Percentiles rank a stretch among this genome's conserved stretches.
Conservation (phyloP, 2,888 invertebrate genomes). For the Apeira syringaria region DNA sequence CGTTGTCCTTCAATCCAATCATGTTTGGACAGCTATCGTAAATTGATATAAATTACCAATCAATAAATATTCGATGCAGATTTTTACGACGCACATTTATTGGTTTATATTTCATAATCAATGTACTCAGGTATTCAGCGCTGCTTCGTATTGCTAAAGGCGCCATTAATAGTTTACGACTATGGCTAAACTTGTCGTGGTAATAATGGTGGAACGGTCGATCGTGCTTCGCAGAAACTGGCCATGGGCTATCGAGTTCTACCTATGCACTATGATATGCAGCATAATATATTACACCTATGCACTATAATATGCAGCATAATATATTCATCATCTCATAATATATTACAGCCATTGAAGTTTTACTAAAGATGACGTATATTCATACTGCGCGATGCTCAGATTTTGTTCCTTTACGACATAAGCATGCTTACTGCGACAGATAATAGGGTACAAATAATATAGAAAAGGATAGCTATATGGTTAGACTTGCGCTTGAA, state of each 20-base stretch:
- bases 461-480: no score
- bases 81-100: slow-evolving; percentile 33
- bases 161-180: slow-evolving; percentile 47
- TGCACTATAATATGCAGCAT: no score
- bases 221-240: slow-evolving; percentile 20
- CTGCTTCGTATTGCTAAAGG: slow-evolving; percentile 49
- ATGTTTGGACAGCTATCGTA: slow-evolving; percentile 16
- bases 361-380: no score
- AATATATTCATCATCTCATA: no score
- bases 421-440: no score
- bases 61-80: slow-evolving; percentile 36
- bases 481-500: no score
- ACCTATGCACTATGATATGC: slow-evolving; percentile 18
- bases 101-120: slow-evolving; percentile 43
- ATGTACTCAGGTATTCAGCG: slow-evolving; percentile 51
- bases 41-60: slow-evolving; percentile 25
- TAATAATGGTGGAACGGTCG: slow-evolving; percentile 16
- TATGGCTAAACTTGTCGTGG: slow-evolving; percentile 38
- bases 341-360: no score
- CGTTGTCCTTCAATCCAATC: neutral
- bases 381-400: no score
- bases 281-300: no score
- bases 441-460: no score
- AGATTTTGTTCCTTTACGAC: no score
- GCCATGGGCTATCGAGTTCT: slow-evolving; percentile 16